phyloP scores from a whole-genome alignment of 1,140 invertebrate species.

The Eriosoma lanigerum region DNA sequence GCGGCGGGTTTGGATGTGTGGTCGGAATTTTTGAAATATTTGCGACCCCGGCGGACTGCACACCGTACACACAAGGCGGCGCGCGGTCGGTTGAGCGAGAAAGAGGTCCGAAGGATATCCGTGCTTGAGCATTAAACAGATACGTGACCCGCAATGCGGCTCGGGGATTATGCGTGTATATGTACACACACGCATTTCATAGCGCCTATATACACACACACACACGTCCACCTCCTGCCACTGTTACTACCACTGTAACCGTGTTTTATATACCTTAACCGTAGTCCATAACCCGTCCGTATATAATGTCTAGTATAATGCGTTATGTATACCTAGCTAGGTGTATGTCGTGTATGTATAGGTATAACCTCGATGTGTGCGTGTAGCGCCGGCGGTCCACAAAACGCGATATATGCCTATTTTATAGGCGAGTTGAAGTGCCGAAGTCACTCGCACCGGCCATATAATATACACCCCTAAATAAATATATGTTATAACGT shows the following conservation, averaged over 20 bases:
- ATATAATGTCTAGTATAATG: not conserved
- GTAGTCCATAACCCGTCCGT: not conserved
- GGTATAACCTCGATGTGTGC: not conserved
- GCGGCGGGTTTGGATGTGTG: slow-evolving; percentile 12
- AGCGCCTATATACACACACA: slow-evolving; percentile 15
- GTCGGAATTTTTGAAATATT: slow-evolving; percentile 46
- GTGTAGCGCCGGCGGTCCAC: slow-evolving; percentile 3
- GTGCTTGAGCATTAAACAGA: slow-evolving; percentile 50
- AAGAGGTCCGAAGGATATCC: slow-evolving; percentile 49
- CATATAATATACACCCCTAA: not conserved
- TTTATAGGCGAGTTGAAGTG: too few species aligned
- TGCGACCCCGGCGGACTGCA: slow-evolving; percentile 24
- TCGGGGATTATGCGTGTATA: slow-evolving; percentile 33
- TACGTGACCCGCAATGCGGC: slow-evolving; percentile 51
- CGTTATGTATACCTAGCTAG: not conserved
- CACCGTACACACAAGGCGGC: not conserved
- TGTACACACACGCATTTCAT: slow-evolving; percentile 38
- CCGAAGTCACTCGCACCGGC: too few species aligned
- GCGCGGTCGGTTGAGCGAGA: not conserved
- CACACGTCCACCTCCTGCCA: not conserved
- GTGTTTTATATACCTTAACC: too few species aligned
- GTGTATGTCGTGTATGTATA: not conserved
- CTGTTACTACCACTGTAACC: not conserved
- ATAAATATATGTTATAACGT: too few species aligned
- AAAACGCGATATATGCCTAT: not conserved